Evolutionary conservation across 92 coral and sea anemone genomes (phyloP), one percentile per base, ranked within the genome.

Genomic region (Phymanthus crucifer): DNA sequence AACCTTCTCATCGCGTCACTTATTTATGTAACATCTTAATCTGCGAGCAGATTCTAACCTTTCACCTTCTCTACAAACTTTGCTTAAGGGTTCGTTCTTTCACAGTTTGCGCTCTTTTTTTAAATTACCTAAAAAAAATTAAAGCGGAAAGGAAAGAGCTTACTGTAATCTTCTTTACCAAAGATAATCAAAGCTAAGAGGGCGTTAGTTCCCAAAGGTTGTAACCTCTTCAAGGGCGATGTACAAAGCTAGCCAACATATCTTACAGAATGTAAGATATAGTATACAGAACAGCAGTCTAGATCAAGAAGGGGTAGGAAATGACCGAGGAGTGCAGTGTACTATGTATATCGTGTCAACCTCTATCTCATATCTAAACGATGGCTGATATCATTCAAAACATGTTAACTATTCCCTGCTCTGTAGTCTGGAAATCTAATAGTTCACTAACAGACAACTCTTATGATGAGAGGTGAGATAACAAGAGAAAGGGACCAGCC

Each of bases 361-460:
- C 27, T 54, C 13, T 17, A 10, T 43, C 48, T 17, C 48, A 43
- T 43, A 54, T 19, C 68, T 24, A 5, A 27, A n/a, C 14, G 19
- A 61, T 24, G 68, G 5, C 68, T 10, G 4, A 27, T 61, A 24
- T 29, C 35, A 61, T 61, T 61, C 68, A 29, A 61, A 61, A 27
- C 68, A 18, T 16, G 32, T 61, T 18, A 61, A 18, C 4, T 29
- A 61, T 61, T 27, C 35, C 34, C 13, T 24, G 32, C 68, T 61
- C 68, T 61, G 68, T 24, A 61, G 68, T 27, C 68, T 61, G 33
- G 68, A 61, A 61, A 61, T 61, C 68, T 61, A 61, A 61, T 61
- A 61, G 68, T 61, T 29, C 68, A 61, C 68, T 61, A 61, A 61
- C 68, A 61, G 68, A 61, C 68, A 61, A 0, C 17, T 61, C 32